Conservation (phyloP, 2,888 invertebrate species). For the Apodemia duryi region DNA sequence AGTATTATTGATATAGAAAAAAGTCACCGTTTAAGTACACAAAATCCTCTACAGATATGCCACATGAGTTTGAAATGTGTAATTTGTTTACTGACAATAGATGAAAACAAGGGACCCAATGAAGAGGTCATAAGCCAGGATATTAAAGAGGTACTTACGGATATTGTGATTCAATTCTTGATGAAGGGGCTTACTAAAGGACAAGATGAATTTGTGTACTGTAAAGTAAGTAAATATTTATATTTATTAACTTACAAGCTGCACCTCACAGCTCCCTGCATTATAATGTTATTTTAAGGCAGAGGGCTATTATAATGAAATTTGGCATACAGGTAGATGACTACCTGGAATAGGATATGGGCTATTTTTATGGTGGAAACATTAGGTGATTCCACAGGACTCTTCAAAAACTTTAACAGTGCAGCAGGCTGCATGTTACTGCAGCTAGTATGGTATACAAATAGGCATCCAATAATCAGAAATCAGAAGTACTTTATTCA, state of each 20-base stretch:
- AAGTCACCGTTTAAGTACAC: conserved; percentile 34
- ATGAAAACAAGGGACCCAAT: conserved; percentile 42
- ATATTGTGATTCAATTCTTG: conserved; percentile 58
- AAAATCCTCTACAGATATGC: conserved; percentile 51
- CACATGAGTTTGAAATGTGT: conserved; percentile 59
- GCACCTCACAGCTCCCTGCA: too few relatives aligned
- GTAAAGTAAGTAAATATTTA: conserved; percentile 58
- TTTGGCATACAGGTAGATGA: too few relatives aligned
- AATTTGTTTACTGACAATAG: conserved; percentile 43
- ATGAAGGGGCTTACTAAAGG: conserved; percentile 49
- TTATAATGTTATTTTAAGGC: too few relatives aligned
- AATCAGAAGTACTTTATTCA: too few relatives aligned
- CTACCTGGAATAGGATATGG: too few relatives aligned
- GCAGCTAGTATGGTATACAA: too few relatives aligned
- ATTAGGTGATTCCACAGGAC: too few relatives aligned
- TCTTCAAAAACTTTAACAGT: too few relatives aligned
- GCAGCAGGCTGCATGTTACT: too few relatives aligned
- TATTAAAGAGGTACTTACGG: conserved; percentile 52
- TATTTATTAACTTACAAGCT: conserved; percentile 1
- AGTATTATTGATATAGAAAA: conserved; percentile 48
- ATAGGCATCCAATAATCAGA: too few relatives aligned
- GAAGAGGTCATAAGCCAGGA: conserved; percentile 37
- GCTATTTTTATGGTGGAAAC: too few relatives aligned
- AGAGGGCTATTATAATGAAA: too few relatives aligned
- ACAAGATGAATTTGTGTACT: conserved; percentile 67